Evolutionary conservation across 2,888 invertebrate species (phyloP), one percentile per base, ranked within the genome.

Genomic region (Auanema sp.): DNA sequence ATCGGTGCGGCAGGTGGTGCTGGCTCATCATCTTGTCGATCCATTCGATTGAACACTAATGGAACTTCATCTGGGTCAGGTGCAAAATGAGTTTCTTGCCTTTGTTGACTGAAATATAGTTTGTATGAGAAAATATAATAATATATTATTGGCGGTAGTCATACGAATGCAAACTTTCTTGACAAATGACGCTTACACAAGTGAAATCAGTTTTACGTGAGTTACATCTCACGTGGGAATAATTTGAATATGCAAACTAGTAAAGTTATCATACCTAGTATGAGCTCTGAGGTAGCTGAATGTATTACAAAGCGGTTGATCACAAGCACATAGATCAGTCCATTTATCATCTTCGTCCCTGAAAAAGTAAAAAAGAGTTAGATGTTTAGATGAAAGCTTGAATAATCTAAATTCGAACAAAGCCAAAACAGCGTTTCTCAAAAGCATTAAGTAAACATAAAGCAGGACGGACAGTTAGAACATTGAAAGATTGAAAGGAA

Each of bases 311-410:
- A 79, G 80, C 2, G 73, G 76, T 49, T 79, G 70, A 54, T 78
- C 78, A 60, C 82, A 82, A n/a, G 77, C 79, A 66, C 82, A 82
- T 40, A 82, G 59, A 67, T 82, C 82, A 41, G 76, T 68, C 82
- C 82, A 82, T 52, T 77, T 76, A 50, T 77, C 82, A 57, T 68
- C 70, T 42, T 62, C 64, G 58, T 68, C 65, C 60, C 70, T 68
- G 59, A 14, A 68, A 62, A 52, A 68, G 33, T 33, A 33, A 33
- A 33, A 33, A 33, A 8, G 3, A 33, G 33, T 33, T n/a, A n/a
- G n/a, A n/a, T n/a, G n/a, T n/a, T n/a, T n/a, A n/a, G n/a, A 8
- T 33, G 33, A 33, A 33, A 33, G 33, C 33, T 33, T 5, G 33
- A 33, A 33, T 33, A 8, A 33, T 33, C 33, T 33, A 33, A 33